phyloP scores from a whole-genome alignment of 2,888 invertebrate species.

The Lasioglossum pauxillum region DNA sequence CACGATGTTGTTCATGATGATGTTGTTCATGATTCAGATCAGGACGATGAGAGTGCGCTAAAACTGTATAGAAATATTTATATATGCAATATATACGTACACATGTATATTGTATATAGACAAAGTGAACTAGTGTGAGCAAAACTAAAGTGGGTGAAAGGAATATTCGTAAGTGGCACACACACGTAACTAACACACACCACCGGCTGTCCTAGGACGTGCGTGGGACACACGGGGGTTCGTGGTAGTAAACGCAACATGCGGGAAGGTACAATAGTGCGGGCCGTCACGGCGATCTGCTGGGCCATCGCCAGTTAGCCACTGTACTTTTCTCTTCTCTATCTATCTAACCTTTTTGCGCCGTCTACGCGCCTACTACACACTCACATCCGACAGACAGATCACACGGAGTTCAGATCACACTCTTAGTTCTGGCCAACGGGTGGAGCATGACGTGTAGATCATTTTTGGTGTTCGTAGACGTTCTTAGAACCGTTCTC shows the following conservation, averaged over 20 bases:
- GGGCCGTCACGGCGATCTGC: conserved; percentile 71
- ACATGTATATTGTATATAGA: too few relatives aligned
- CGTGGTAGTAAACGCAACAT: conserved; percentile 74
- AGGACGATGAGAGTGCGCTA: conserved; percentile 16
- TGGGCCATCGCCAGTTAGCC: conserved; percentile 75
- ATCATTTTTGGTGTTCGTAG: neutral
- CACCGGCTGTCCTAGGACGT: conserved; percentile 66
- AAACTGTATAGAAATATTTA: neutral
- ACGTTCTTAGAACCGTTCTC: neutral
- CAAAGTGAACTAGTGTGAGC: neutral
- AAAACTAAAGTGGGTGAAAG: conserved; percentile 39
- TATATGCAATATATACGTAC: neutral
- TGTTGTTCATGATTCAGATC: conserved; percentile 3
- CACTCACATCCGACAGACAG: neutral
- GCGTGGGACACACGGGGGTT: conserved; percentile 67
- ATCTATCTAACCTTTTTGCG: conserved; percentile 53
- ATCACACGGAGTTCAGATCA: neutral
- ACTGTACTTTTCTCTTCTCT: conserved; percentile 73
- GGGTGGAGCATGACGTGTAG: conserved; percentile 2
- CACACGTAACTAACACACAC: conserved; percentile 53
- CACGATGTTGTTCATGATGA: neutral
- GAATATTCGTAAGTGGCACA: conserved; percentile 65
- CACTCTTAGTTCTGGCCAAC: neutral
- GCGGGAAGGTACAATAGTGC: conserved; percentile 75
- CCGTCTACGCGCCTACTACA: neutral